phyloP scores from a whole-genome alignment of 2,797 vertebrate species.

The Sebastes steindachneri region DNA sequence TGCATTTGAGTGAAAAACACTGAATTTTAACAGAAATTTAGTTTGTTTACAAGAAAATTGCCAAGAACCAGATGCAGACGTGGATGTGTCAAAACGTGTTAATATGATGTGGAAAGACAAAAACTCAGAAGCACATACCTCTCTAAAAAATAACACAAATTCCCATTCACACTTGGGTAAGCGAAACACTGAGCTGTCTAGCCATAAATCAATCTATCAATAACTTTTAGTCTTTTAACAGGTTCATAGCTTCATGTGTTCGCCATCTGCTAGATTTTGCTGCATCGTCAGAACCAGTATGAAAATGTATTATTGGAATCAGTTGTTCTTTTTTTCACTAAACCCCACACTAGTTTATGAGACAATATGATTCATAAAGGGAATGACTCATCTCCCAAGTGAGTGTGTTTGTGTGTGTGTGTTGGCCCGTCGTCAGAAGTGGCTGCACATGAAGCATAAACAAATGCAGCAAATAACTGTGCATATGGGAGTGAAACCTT shows the following conservation, averaged over 20 bases:
- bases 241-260: background rate
- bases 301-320: slow-evolving; percentile 27
- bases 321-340: slow-evolving; percentile 5
- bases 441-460: slow-evolving; percentile 49
- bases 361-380: slow-evolving; percentile 71
- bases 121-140: background rate
- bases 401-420: slow-evolving; percentile 11
- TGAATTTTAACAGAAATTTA: background rate
- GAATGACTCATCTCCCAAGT: slow-evolving; percentile 68
- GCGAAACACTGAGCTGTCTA: background rate
- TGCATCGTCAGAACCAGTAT: slow-evolving; percentile 9
- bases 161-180: background rate
- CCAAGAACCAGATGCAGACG: background rate
- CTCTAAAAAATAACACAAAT: background rate
- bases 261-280: slow-evolving; percentile 18
- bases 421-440: slow-evolving; percentile 30
- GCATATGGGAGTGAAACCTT: slow-evolving; percentile 38
- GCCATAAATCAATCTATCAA: background rate
- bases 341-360: slow-evolving; percentile 51
- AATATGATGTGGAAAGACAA: background rate
- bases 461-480: slow-evolving; percentile 43
- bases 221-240: background rate
- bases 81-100: background rate
- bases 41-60: background rate
- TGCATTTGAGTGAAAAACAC: background rate